Base-by-base conservation (phyloP, 2,797 vertebrate species). In the Myotis vivesi region DNA sequence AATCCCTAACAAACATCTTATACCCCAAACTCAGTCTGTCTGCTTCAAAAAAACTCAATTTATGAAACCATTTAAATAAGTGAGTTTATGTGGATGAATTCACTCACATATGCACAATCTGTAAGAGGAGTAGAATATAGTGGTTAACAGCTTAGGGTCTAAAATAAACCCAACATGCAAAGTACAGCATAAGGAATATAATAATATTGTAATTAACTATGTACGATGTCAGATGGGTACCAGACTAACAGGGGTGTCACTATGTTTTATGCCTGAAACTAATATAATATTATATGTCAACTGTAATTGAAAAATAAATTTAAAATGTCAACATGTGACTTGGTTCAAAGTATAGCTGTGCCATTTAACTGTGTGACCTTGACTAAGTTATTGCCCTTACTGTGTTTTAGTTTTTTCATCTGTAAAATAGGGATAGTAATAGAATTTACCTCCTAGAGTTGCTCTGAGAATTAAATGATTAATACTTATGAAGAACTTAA, bases 41-140 rank as follows among this genome's bases (percentile, higher is more conserved):
- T 89, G n/a, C 51, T 88, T 94, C 38, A 72, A 91, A 30, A 92
- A 93, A 36, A 5, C 7, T 4, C 28, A 71, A 46, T n/a, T 66
- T 85, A 51, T 46, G 19, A 82, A 95, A 96, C 79, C 10, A 90
- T 68, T 28, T 83, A 79, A 87, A 46, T 46, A 76, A 49, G 3
- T n/a, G 12, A 36, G 22, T 76, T 62, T 82, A 55, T 9, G 15
- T 53, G 85, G 38, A 36, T 77, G 38, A 77, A 84, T 77, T 93
- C 62, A 71, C 20, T 88, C 33, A 64, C 8, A n/a, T 19, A 25
- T 13, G 16, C 12, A 19, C 17, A 41, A 77, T 59, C 12, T 59
- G 30, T 77, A 38, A 82, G 23, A 91, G 22, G 62, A 64, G 2
- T 44, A 81, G 2, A 80, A 71, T n/a, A 57, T 0, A 46, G 25